Base-by-base conservation (phyloP, 2,797 vertebrate genomes). In the Sebastes nivosus region DNA sequence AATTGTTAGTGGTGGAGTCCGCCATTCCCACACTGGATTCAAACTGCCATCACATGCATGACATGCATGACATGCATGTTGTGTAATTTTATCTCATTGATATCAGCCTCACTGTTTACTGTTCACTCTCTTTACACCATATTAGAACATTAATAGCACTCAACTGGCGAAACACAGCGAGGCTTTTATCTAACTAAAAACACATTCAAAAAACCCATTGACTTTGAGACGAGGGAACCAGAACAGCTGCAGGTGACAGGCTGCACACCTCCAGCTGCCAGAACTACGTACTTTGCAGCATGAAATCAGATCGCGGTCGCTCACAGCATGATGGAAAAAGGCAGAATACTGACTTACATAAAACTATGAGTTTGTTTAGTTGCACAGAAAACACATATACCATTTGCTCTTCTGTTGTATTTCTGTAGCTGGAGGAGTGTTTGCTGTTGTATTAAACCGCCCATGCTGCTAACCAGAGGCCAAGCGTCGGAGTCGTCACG, bases 401-500 rank as follows among this genome's bases (percentile, higher is more conserved):
- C n/a, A 55, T 11, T 11, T 55, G n/a, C n/a, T 22, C n/a, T 54
- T 54, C 52, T 11, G n/a, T 54, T 22, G n/a, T 22, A 11, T 54
- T 54, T 12, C n/a, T 54, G 52, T 22, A 54, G 52, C 16, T 46
- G 42, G 42, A 46, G 16, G 42, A 22, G 5, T 29, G 57, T 32
- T 36, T 74, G 46, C 30, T 64, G 7, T 14, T 5, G n/a, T 52
- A 20, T 24, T 67, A 20, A 50, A 18, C 22, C 2, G 10, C 32
- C 38, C 20, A 11, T 30, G 16, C 52, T 46, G 25, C 5, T 67
- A 46, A 25, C 32, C 61, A 24, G 3, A 6, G 60, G 30, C 18
- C 1, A 46, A 46, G 0, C 42, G 16, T 0, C 7, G 0, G 42
- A 46, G 16, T 46, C 42, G 16, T 46, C 42, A 46, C 1, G 1